phyloP scores from a whole-genome alignment of 2,797 vertebrate species.

The Phoeniculus purpureus region DNA sequence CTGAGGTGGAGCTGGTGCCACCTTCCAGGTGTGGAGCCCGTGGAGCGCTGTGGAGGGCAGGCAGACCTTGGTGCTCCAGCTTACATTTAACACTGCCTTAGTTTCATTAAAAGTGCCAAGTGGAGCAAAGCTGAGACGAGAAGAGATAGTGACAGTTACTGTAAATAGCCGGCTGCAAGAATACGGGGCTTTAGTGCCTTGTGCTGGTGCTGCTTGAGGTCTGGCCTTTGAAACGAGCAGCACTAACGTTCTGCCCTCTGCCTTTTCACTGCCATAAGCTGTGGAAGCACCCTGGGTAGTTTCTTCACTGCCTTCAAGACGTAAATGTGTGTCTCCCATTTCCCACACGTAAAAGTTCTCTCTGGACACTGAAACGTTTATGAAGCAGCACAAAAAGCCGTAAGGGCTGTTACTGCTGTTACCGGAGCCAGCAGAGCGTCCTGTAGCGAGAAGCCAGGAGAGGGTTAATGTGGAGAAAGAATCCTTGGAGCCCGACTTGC shows the following conservation, averaged over 20 bases:
- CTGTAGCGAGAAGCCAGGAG: not conserved
- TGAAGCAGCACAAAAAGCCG: not conserved
- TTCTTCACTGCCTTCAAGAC: not conserved
- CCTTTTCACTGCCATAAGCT: not conserved
- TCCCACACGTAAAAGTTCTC: not conserved
- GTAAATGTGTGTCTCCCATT: not conserved
- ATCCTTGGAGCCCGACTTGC: not conserved
- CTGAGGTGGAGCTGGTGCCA: not conserved
- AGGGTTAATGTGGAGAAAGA: not conserved
- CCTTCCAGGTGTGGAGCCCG: not conserved
- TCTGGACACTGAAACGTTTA: not conserved
- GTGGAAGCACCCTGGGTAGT: not conserved
- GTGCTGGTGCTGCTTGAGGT: not conserved
- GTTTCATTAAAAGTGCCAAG: conserved; percentile 59
- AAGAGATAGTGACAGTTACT: conserved; percentile 47
- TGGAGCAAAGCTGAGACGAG: conserved; percentile 63
- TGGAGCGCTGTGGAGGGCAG: not conserved
- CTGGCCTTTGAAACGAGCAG: not conserved
- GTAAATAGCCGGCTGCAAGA: conserved; percentile 61
- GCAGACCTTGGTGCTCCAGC: not conserved
- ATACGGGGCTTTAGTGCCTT: not conserved
- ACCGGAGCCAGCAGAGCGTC: not conserved
- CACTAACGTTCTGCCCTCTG: not conserved
- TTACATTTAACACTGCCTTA: not conserved
- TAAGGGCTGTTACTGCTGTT: no score